Evolutionary conservation across 2,113 vertebrate genomes (phyloP).

Genomic region (Percopsis transmontana): DNA sequence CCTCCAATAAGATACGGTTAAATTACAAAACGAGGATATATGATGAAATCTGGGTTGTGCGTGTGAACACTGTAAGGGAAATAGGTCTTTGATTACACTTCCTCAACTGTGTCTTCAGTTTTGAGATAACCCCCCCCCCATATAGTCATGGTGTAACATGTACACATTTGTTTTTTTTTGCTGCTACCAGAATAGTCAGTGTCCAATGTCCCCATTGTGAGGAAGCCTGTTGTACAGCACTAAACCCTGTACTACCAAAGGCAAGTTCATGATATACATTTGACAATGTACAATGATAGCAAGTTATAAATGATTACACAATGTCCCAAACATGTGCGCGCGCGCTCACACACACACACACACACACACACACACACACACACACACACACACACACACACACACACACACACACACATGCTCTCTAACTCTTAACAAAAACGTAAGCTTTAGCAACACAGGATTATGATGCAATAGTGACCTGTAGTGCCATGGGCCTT

Average conservation of each 20-base stretch:
- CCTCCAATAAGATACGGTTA: not conserved
- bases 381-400: slow-evolving; percentile 25
- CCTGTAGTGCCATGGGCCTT: slow-evolving; percentile 35
- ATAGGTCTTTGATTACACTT: not conserved
- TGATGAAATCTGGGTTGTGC: slow-evolving; percentile 6
- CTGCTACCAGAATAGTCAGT: slow-evolving; percentile 12
- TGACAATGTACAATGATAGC: slow-evolving; percentile 16
- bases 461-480: slow-evolving; percentile 40
- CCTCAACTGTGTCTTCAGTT: not conserved
- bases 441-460: slow-evolving; percentile 33
- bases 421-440: slow-evolving; percentile 13
- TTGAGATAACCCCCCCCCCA: not conserved
- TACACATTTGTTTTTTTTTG: not conserved
- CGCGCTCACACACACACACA: slow-evolving; percentile 29
- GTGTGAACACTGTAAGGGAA: slow-evolving; percentile 12
- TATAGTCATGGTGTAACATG: not conserved
- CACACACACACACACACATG: slow-evolving; percentile 2
- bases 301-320: too few species aligned
- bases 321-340: not conserved
- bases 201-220: slow-evolving; percentile 16
- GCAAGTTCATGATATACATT: slow-evolving; percentile 12
- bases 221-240: not conserved
- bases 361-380: not conserved
- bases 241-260: not conserved
- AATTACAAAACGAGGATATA: too few species aligned